Evolutionary conservation across 2,113 vertebrate genomes (phyloP), one percentile per base, ranked within the genome.

Genomic region (Callithrix jacchus): DNA sequence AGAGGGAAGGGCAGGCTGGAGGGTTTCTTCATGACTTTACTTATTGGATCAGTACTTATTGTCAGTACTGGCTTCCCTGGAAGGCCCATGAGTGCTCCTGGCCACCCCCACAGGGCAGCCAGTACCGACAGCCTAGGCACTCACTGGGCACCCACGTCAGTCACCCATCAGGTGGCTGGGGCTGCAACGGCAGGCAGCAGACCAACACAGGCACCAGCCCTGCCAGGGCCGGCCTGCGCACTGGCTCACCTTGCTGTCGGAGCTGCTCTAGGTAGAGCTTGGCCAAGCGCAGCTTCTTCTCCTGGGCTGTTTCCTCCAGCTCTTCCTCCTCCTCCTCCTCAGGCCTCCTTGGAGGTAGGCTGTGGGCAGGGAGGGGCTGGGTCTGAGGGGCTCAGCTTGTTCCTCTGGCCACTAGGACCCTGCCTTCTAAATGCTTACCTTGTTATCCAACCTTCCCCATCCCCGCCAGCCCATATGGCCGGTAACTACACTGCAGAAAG

Each of bases 211-310:
- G 42, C 49, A 23, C 49, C 64, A 49, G 37, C 37, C 14, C 12
- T 1, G 3, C 14, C 79, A 30, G 32, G 40, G 2, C 58, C 18
- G 3, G 83, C 45, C 37, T 4, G 49, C 12, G 10, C 47, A 21
- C 0, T 3, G 20, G 10, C 97, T 97, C 85, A 99, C 99, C 99
- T 97, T 99, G 99, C 14, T 99, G 98, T 79, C 97, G 99, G 40
- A 99, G 98, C 96, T 99, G 99, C 1, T 99, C 98, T 4, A 99
- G 98, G 97, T 99, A 99, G 21, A 98, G 98, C 95, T 99, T 99
- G 45, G 99, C 99, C 93, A 99, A 97, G 91, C 99, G 98, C 45
- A 99, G 98, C 96, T 99, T 99, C 98, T 99, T 99, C 98, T 99
- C 99, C 97, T 99, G 99, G 0, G 99, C 99, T 0, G 99, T 99